Conservation (phyloP, 2,113 vertebrate species). For the Cariama cristata region DNA sequence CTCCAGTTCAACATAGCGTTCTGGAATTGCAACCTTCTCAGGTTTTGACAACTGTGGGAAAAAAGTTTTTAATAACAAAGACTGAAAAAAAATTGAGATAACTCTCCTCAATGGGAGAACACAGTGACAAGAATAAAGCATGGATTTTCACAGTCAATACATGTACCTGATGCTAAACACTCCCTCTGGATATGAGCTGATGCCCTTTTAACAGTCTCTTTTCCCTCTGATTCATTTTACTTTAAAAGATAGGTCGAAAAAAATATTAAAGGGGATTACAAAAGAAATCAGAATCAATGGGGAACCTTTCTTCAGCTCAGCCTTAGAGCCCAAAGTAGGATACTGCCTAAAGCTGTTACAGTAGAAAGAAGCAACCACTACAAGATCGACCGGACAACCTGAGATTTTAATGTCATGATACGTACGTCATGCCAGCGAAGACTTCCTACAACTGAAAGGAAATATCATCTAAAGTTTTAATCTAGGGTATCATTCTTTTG, state of each 20-base stretch:
- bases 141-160: not conserved
- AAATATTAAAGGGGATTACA: not conserved
- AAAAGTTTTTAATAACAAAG: not conserved
- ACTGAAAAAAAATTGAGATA: not conserved
- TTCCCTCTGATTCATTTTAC: not conserved
- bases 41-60: constrained; percentile 87
- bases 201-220: not conserved
- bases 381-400: not conserved
- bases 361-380: not conserved
- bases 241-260: not conserved
- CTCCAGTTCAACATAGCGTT: constrained; percentile 92
- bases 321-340: not conserved
- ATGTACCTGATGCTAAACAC: not conserved
- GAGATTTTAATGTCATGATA: not conserved
- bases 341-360: not conserved
- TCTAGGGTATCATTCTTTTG: not conserved
- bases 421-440: not conserved
- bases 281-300: not conserved
- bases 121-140: not conserved
- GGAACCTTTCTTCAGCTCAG: not conserved
- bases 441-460: not conserved
- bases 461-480: not conserved
- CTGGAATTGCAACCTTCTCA: constrained; percentile 92
- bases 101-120: not conserved
- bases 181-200: not conserved